A percentile compares a stretch with the other conserved stretches of the same genome.
These are phyloP conservation scores for Danio jaintianensis DNA, from an alignment of 2,797 vertebrate species.

Conservation along the genomic window DNA sequence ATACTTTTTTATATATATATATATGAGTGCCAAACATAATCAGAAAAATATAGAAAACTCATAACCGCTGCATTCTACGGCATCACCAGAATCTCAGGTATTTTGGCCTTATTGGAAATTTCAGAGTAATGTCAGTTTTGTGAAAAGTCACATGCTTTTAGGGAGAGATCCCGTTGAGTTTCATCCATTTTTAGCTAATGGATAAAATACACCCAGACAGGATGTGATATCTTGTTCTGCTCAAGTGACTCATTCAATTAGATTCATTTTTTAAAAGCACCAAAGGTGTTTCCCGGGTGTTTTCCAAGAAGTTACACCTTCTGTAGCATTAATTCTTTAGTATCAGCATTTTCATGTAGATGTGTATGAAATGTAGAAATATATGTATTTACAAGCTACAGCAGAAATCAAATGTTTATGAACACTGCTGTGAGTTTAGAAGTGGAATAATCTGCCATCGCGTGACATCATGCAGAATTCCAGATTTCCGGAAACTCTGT, in stretches of 20 bases:
- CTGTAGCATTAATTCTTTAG: not conserved
- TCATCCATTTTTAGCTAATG: not conserved
- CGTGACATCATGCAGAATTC: conserved; percentile 75
- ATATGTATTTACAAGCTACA: too few relatives aligned
- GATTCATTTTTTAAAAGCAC: not conserved
- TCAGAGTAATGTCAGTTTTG: not conserved
- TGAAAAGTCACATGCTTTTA: not conserved
- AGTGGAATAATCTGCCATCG: conserved; percentile 27
- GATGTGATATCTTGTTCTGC: not conserved
- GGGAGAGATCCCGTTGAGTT: conserved; percentile 10
- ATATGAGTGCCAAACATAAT: too few relatives aligned
- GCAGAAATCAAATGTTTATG: not conserved
- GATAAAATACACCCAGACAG: not conserved
- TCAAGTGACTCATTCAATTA: not conserved
- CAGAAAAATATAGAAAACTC: too few relatives aligned
- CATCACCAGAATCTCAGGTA: not conserved
- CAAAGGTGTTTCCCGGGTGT: not conserved
- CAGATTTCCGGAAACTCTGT: conserved; percentile 57
- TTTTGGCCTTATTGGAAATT: not conserved
- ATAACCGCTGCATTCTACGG: too few relatives aligned
- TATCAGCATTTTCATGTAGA: not conserved
- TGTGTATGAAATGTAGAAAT: too few relatives aligned
- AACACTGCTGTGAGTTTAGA: not conserved
- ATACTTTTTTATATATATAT: too few relatives aligned
- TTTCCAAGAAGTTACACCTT: not conserved